Conservation (phyloP, 2,888 invertebrate species). For the Leptinotarsa rubiginosa region DNA sequence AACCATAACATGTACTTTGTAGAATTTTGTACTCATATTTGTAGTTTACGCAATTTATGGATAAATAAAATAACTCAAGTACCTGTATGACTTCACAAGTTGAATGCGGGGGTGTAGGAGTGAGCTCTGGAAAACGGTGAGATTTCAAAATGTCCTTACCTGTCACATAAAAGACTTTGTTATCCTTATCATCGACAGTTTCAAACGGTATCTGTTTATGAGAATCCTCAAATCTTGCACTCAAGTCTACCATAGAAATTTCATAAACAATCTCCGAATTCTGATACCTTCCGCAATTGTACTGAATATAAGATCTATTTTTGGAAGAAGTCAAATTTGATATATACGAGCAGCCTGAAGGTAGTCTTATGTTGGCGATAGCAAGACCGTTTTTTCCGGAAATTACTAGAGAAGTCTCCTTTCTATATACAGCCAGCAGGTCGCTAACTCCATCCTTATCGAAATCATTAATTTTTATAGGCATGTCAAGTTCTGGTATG, state of each 20-base stretch:
- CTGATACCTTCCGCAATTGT: constrained; percentile 36
- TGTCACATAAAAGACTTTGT: constrained; percentile 66
- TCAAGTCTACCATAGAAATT: constrained; percentile 42
- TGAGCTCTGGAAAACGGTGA: not conserved
- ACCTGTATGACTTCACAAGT: too few species aligned
- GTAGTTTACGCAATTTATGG: too few species aligned
- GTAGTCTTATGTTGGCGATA: constrained; percentile 70
- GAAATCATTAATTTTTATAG: constrained; percentile 78
- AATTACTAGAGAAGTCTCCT: constrained; percentile 72
- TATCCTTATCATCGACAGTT: constrained; percentile 56
- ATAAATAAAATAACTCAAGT: too few species aligned
- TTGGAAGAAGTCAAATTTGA: constrained; percentile 31
- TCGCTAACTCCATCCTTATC: constrained; percentile 79
- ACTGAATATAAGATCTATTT: constrained; percentile 32
- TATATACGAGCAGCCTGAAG: constrained; percentile 43
- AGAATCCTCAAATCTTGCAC: constrained; percentile 16
- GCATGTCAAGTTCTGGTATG: constrained; percentile 75
- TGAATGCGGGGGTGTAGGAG: too few species aligned
- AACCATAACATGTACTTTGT: too few species aligned
- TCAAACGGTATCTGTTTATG: constrained; percentile 21
- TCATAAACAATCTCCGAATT: constrained; percentile 39
- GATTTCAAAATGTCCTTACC: constrained; percentile 28
- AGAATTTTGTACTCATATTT: too few species aligned
- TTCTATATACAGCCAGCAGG: constrained; percentile 70
- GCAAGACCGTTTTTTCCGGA: constrained; percentile 79